Evolutionary conservation across 2,797 vertebrate species (phyloP).

Genomic region (Acipenser ruthenus): DNA sequence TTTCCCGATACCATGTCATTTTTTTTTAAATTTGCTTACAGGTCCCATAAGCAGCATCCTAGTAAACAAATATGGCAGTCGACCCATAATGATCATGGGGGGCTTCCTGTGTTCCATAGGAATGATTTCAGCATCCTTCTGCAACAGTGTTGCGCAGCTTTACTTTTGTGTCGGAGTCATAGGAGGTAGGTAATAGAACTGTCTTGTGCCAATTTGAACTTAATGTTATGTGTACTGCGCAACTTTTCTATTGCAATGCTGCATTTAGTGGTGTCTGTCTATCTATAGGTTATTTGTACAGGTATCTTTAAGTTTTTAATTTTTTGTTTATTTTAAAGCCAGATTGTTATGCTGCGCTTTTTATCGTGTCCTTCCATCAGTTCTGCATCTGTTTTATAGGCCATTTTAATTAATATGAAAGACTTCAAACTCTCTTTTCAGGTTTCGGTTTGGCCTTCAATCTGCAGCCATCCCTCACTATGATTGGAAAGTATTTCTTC

Average conservation of each 20-base stretch:
- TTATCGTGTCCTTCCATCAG: too few relatives aligned
- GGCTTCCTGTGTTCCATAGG: slow-evolving; percentile 73
- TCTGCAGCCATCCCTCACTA: slow-evolving; percentile 89
- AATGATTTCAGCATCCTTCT: slow-evolving; percentile 86
- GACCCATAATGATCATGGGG: slow-evolving; percentile 84
- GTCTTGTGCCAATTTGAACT: slow-evolving; percentile 1
- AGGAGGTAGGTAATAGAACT: slow-evolving; percentile 66
- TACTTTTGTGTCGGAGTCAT: slow-evolving; percentile 87
- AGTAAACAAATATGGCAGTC: slow-evolving; percentile 89
- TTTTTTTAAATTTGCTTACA: slow-evolving; percentile 34
- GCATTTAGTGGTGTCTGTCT: too few relatives aligned
- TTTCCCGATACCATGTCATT: too few relatives aligned
- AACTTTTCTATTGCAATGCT: too few relatives aligned
- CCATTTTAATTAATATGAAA: too few relatives aligned
- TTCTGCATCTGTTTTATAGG: too few relatives aligned
- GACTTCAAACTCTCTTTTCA: slow-evolving; percentile 31
- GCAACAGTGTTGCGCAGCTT: slow-evolving; percentile 71
- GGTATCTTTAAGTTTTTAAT: too few relatives aligned
- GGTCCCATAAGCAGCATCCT: slow-evolving; percentile 91
- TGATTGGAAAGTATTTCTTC: slow-evolving; percentile 90
- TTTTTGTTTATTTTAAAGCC: too few relatives aligned
- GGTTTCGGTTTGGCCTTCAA: slow-evolving; percentile 94
- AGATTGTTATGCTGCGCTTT: too few relatives aligned
- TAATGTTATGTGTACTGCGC: too few relatives aligned
- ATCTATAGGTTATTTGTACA: too few relatives aligned